These are phyloP conservation scores for Mesoclemmys tuberculata DNA, from an alignment of 2,113 vertebrate genomes.

Conservation along the genomic window DNA sequence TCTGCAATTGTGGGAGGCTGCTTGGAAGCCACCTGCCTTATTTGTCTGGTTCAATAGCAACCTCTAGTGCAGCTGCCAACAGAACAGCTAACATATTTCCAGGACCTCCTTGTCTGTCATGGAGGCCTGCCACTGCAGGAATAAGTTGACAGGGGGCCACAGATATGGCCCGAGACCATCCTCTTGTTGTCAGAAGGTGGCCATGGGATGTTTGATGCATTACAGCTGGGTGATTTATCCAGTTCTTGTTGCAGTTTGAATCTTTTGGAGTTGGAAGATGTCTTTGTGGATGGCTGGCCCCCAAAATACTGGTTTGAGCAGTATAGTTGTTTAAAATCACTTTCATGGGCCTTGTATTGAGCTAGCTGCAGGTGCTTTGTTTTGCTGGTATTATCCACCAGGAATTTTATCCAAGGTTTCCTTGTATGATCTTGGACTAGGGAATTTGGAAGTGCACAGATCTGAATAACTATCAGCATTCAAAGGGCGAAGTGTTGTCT, in stretches of 20 bases:
- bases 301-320: background rate
- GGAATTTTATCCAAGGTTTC: background rate
- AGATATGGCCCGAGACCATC: background rate
- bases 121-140: background rate
- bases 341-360: background rate
- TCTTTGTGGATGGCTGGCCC: background rate
- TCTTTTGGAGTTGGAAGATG: background rate
- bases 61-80: background rate
- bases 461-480: background rate
- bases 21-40: background rate
- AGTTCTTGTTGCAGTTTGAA: background rate
- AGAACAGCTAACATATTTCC: background rate
- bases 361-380: background rate
- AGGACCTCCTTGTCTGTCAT: background rate
- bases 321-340: background rate
- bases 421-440: background rate
- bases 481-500: rapidly evolving
- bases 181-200: background rate
- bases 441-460: background rate
- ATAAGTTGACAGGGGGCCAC: background rate
- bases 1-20: background rate
- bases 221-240: background rate
- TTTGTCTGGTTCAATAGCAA: background rate
- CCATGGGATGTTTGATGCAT: background rate
- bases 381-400: background rate